Base-by-base conservation (phyloP, 2,797 vertebrate species). In the Psittacula echo region DNA sequence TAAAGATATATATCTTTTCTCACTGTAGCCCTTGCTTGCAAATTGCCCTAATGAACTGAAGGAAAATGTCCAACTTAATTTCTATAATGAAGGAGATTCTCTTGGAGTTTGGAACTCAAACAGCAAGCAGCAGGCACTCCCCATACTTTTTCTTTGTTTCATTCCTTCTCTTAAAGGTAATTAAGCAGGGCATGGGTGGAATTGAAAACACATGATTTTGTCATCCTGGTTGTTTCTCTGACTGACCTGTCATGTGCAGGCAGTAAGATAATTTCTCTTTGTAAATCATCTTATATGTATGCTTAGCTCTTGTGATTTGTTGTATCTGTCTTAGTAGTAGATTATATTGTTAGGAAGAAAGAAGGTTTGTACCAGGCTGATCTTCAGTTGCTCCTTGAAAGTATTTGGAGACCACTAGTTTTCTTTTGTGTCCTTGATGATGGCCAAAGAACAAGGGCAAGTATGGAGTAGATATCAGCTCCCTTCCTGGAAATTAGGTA, bases 31-130 rank as follows among this genome's bases (percentile, higher is more conserved):
- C 22, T 66, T 4, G 1, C 83, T 94, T 1, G 4, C 22, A 72
- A 54, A 58, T 39, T 47, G 11, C 54, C 5, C 68, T 37, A 39
- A 29, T 37, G 10, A 61, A 51, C 34, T 47, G 66, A 84, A 41
- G 7, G 41, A 67, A 47, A 74, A 72, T 51, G 8, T 71, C 68
- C 76, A 39, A 76, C 76, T 94, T 81, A 48, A 45, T 87, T 90
- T 47, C 91, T 98, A 96, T 98, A 87, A 98, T 97, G 97, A 98
- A 98, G 94, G 98, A 98, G 93, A 98, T 98, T 94, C 76, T 98
- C 75, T 98, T 96, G 23, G 98, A 98, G 94, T 98, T 98, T 92
- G 97, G 98, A 93, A 98, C 98, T 62, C 98, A 98, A 91, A 98
- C 97, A 88, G 85, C 98, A 96, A 98, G 97, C 58, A 98, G 98